Base-by-base conservation (phyloP, 2,888 invertebrate species). In the Caradrina clavipalpis region DNA sequence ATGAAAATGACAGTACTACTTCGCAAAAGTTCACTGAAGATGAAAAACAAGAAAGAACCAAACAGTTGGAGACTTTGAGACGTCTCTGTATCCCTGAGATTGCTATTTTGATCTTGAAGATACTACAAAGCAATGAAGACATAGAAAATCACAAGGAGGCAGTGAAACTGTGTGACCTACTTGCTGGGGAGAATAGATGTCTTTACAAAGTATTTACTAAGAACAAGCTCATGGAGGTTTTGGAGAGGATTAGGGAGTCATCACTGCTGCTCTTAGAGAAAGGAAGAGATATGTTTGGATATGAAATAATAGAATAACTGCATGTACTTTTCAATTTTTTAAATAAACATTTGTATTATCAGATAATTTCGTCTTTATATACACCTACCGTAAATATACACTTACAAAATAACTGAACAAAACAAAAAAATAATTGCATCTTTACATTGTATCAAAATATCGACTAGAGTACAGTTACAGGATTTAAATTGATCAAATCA, bases 41-140 rank as follows among this genome's bases (percentile, higher is more conserved):
- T 68, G 96, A 96, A 60, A 92, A 91, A 54, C 81, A 91, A 22
- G 96, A 96, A 50, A 97, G 98, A 83, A 91, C 95, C 11, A 97
- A 97, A 81, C 98, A 98, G 90, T 92, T 98, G 91, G 96, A 97
- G 63, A 97, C 97, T 81, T 95, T 99, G 55, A 97, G 99, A 59
- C 97, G 97, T 76, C 96, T 98, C 22, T 98, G 98, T 86, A 97
- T 99, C 85, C 99, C 99, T 1, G 98, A 99, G 96, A 96, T 98
- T 64, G 97, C 97, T 8, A 95, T 98, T 70, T 95, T 99, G 47
- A 95, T 99, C 42, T 97, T 98, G 81, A 98, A 97, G 72, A 98
- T 99, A 21, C 96, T 99, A 87, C 97, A 97, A 80, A 97, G 98
- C 82, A 97, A 97, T 83, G 97, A 97, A 75, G 97, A 98, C 84